These are phyloP conservation scores for Hemibagrus guttatus DNA, from an alignment of 2,797 vertebrate genomes.

Conservation along the genomic window DNA sequence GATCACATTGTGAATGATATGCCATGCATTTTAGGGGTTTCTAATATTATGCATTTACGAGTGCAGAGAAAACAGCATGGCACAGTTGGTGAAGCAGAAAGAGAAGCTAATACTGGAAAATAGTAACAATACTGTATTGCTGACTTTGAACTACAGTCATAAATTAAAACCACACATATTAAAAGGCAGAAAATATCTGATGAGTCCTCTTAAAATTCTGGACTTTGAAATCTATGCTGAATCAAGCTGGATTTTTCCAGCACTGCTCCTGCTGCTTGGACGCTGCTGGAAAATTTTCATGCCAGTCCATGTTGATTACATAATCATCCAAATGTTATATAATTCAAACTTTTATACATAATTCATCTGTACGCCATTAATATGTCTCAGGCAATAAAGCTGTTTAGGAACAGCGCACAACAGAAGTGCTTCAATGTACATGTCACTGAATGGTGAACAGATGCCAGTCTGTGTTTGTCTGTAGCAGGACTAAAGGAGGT, in stretches of 20 bases:
- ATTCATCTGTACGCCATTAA: slow-evolving; percentile 50
- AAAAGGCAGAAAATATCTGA: slow-evolving; percentile 40
- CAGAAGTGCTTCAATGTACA: slow-evolving; percentile 37
- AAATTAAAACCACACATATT: neutral
- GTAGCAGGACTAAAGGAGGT: slow-evolving; percentile 6
- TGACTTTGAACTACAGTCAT: neutral
- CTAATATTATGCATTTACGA: slow-evolving; percentile 18
- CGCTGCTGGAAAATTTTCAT: slow-evolving; percentile 52
- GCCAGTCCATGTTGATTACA: slow-evolving; percentile 60
- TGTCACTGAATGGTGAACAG: slow-evolving; percentile 35
- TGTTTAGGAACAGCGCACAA: slow-evolving; percentile 52
- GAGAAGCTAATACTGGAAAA: neutral
- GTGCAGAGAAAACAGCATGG: neutral
- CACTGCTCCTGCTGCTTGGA: slow-evolving; percentile 56
- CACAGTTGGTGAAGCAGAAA: neutral
- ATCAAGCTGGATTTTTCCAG: slow-evolving; percentile 66
- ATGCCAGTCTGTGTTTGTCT: slow-evolving; percentile 31
- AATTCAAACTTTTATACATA: slow-evolving; percentile 49
- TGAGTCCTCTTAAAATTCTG: slow-evolving; percentile 57
- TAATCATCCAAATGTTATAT: slow-evolving; percentile 54
- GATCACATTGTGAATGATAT: slow-evolving; percentile 36
- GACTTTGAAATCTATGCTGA: slow-evolving; percentile 62
- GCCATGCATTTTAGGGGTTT: slow-evolving; percentile 11
- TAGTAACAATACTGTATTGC: neutral
- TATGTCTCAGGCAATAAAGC: slow-evolving; percentile 36